Conservation (phyloP, 2,113 vertebrate species). For the Mohoua ochrocephala region DNA sequence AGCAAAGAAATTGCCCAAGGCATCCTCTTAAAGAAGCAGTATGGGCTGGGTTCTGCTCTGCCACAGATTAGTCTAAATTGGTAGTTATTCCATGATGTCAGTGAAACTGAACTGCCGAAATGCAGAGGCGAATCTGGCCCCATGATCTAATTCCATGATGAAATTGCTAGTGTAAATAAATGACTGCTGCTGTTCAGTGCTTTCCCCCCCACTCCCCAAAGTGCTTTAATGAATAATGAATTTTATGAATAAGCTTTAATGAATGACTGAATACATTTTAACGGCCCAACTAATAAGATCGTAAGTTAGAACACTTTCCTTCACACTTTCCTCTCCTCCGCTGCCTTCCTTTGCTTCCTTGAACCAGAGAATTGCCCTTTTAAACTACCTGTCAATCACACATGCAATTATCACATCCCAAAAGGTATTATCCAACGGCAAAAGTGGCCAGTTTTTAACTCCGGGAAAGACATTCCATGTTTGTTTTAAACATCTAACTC, state of each 20-base stretch:
- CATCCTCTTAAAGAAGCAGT: not conserved
- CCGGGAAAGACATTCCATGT: not conserved
- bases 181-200: not conserved
- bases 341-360: not conserved
- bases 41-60: not conserved
- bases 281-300: not conserved
- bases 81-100: slow-evolving; percentile 34
- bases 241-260: slow-evolving; percentile 49
- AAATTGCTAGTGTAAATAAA: slow-evolving; percentile 19
- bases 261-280: slow-evolving; percentile 37
- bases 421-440: not conserved
- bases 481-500: not conserved
- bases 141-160: not conserved
- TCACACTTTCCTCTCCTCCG: not conserved
- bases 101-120: not conserved
- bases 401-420: not conserved
- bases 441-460: not conserved
- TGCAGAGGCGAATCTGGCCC: slow-evolving; percentile 18
- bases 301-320: not conserved
- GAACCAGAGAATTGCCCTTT: not conserved
- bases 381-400: not conserved
- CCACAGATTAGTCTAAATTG: not conserved
- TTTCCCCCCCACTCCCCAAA: not conserved
- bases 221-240: slow-evolving; percentile 29
- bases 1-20: not conserved